Conservation (phyloP, 2,797 vertebrate species). For the Botia almorhae region DNA sequence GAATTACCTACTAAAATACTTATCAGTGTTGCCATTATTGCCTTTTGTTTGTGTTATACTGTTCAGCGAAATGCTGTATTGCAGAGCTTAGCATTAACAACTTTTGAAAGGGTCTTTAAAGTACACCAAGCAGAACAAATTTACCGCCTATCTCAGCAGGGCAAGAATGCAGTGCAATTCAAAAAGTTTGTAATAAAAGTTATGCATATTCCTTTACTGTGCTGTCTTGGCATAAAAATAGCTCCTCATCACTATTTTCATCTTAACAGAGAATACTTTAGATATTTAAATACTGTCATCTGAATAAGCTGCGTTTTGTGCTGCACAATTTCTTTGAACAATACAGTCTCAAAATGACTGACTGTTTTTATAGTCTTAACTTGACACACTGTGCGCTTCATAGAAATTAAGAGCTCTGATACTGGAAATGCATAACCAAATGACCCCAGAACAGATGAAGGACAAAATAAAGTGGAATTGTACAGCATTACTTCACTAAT, state of each 20-base stretch:
- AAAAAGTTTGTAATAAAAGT: slow-evolving; percentile 13
- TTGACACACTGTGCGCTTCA: not conserved
- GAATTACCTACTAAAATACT: slow-evolving; percentile 59
- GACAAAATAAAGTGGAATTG: slow-evolving; percentile 10
- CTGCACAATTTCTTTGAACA: slow-evolving; percentile 4
- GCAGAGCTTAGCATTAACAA: slow-evolving; percentile 31
- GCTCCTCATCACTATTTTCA: not conserved
- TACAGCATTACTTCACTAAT: slow-evolving; percentile 50
- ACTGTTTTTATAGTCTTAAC: not conserved
- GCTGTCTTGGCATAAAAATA: slow-evolving; percentile 28
- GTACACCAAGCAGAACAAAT: slow-evolving; percentile 31
- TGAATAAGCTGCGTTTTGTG: slow-evolving; percentile 12
- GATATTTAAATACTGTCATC: not conserved
- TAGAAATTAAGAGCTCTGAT: slow-evolving; percentile 11
- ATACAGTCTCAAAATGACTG: not conserved
- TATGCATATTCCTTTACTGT: slow-evolving; percentile 27
- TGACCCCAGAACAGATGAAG: not conserved
- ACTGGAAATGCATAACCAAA: not conserved
- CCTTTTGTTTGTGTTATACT: slow-evolving; percentile 62
- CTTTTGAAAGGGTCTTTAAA: slow-evolving; percentile 32
- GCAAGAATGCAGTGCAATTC: slow-evolving; percentile 21
- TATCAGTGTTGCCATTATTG: slow-evolving; percentile 67
- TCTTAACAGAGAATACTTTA: slow-evolving; percentile 6
- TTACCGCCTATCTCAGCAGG: slow-evolving; percentile 15
- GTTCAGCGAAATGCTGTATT: slow-evolving; percentile 30